Percentiles rank a stretch among this genome's conserved stretches.
Conservation (phyloP, 2,797 vertebrate species). For the Melanotaenia pygmaea region DNA sequence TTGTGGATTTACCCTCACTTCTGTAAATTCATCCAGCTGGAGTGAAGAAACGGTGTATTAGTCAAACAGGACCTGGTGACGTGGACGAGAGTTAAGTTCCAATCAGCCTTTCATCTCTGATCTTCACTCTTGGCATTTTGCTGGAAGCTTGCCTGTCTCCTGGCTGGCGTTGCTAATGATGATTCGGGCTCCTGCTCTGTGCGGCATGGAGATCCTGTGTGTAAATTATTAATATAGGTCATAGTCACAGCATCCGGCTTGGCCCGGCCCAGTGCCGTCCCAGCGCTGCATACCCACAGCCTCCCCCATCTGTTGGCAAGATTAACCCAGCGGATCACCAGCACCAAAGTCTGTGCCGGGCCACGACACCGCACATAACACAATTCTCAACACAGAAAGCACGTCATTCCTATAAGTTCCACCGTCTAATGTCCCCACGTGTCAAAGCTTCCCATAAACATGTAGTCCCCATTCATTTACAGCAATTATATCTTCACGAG, state of each 20-base stretch:
- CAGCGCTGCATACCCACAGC: conserved; percentile 55
- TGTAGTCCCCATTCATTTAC: conserved; percentile 36
- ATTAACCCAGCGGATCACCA: conserved; percentile 69
- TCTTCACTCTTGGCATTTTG: conserved; percentile 38
- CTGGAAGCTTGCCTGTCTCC: conserved; percentile 46
- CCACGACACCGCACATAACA: conserved; percentile 30
- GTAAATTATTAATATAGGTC: conserved; percentile 86
- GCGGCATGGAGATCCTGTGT: conserved; percentile 73
- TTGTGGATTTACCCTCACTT: no score
- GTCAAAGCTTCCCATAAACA: conserved; percentile 26
- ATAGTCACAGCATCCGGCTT: conserved; percentile 77
- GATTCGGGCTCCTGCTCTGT: conserved; percentile 64
- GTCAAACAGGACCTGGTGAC: background rate
- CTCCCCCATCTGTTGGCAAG: conserved; percentile 71
- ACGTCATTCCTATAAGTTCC: conserved; percentile 3
- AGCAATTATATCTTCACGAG: conserved; percentile 53
- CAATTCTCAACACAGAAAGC: conserved; percentile 6
- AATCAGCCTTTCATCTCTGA: conserved; percentile 8
- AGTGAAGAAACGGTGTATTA: background rate
- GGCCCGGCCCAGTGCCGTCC: conserved; percentile 70
- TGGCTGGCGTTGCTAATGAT: conserved; percentile 66
- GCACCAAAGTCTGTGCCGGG: conserved; percentile 36
- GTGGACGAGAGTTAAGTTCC: background rate
- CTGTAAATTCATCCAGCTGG: no score
- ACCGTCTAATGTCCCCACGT: conserved; percentile 7